Conservation (phyloP, 2,888 invertebrate species). For the Lepidochitona cinerea region DNA sequence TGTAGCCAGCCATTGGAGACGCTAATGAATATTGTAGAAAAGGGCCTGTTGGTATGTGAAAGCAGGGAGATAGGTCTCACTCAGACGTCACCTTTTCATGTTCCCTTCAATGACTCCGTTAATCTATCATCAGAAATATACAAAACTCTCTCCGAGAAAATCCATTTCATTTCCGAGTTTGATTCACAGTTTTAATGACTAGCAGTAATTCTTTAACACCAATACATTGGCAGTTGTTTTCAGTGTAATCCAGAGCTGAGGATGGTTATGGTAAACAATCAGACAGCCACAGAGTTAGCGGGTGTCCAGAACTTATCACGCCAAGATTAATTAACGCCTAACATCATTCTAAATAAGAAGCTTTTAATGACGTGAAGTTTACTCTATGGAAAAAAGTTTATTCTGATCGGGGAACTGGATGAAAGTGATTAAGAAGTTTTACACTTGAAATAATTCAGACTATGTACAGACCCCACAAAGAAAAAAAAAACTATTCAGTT, state of each 20-base stretch:
- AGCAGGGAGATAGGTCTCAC: not conserved
- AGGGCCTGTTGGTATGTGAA: not conserved
- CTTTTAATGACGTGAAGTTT: not conserved
- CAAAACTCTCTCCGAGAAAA: constrained; percentile 5
- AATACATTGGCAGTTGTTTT: not conserved
- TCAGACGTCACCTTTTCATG: not conserved
- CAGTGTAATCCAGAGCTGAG: not conserved
- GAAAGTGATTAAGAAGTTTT: too few species aligned
- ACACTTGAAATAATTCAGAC: too few species aligned
- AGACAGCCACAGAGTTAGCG: not conserved
- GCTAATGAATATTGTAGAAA: not conserved
- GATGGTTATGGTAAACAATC: not conserved
- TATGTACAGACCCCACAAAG: too few species aligned
- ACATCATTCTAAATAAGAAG: not conserved
- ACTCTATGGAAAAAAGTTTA: too few species aligned
- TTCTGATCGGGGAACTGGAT: too few species aligned
- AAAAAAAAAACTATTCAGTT: too few species aligned
- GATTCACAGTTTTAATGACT: constrained; percentile 1
- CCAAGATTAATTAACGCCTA: not conserved
- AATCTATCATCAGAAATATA: constrained; percentile 9
- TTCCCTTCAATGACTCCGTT: constrained; percentile 1
- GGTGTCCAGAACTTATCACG: not conserved
- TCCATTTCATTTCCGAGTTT: constrained; percentile 1
- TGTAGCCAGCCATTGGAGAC: not conserved
- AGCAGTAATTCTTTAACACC: not conserved